Evolutionary conservation across 92 coral and sea anemone genomes (phyloP).

Genomic region (Epizoanthus ramosus): DNA sequence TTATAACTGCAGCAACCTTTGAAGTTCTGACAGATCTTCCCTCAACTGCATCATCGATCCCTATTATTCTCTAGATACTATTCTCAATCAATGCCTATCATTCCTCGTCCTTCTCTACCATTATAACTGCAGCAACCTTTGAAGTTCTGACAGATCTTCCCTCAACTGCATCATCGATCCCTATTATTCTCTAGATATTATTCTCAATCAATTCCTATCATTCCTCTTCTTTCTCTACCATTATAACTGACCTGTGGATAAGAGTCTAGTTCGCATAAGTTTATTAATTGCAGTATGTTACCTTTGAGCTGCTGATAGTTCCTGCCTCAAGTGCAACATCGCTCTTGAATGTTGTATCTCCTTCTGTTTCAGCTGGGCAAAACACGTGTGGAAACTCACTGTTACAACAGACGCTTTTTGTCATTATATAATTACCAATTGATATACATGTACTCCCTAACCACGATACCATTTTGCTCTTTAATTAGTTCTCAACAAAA

Average conservation of each 20-base stretch:
- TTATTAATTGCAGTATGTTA: not conserved
- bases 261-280: not conserved
- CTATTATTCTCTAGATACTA: too few relatives aligned
- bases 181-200: too few relatives aligned
- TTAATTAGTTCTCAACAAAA: too few relatives aligned
- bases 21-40: not conserved
- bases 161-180: constrained; percentile 43
- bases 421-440: not conserved
- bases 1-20: too few relatives aligned
- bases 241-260: not conserved
- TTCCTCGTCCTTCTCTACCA: too few relatives aligned
- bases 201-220: too few relatives aligned
- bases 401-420: not conserved
- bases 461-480: too few relatives aligned
- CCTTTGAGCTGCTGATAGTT: constrained; percentile 91
- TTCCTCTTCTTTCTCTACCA: not conserved
- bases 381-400: not conserved
- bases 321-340: constrained; percentile 74
- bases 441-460: too few relatives aligned
- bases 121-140: too few relatives aligned
- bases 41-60: constrained; percentile 42
- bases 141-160: not conserved
- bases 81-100: too few relatives aligned
- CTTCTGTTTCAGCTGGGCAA: constrained; percentile 75
- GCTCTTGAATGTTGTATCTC: constrained; percentile 77